Base-by-base conservation (phyloP, 2,797 vertebrate species). In the Cirrhinus molitorella region DNA sequence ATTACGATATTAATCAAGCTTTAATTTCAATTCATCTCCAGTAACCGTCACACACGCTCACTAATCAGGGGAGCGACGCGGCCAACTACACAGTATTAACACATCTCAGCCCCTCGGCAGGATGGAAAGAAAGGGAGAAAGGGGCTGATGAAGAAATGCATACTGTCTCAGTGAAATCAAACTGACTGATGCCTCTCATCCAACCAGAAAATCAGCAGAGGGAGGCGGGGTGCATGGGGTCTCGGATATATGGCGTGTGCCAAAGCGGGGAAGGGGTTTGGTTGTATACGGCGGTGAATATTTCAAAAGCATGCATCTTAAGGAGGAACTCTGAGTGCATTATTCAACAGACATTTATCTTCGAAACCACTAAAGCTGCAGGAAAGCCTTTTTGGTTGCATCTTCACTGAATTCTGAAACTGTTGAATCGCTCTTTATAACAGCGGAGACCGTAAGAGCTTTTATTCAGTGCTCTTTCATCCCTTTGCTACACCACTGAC, bases 1-100 rank as follows among this genome's bases (percentile, higher is more conserved):
- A 95, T 94, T 93, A 92, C 88, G 91, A 88, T 92, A 93, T 93
- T 93, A 93, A 95, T 92, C 91, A 91, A 91, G 91, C 90, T 85
- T 88, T 91, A 88, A 94, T 93, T 93, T 93, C 91, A 91, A 92
- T 94, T 94, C 89, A 94, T 92, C 89, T 91, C 84, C 87, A 88
- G 89, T 87, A 93, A 92, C 88, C 88, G 85, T 89, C 88, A 91
- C 88, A 85, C 76, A 87, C 77, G 87, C 91, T 92, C 77, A 87
- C 91, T 93, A 94, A 95, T 94, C 93, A 91, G 92, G 87, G 84
- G 71, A 89, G 92, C 89, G 92, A 92, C 82, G 90, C 86, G 88
- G 93, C 91, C 93, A 93, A 92, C 91, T 88, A 86, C 87, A 89
- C 89, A 88, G 91, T 92, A 94, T 94, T 93, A 95, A 93, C 93